These are phyloP conservation scores for Hirtodrosophila alboralis DNA, from an alignment of 2,888 invertebrate genomes.

Conservation along the genomic window DNA sequence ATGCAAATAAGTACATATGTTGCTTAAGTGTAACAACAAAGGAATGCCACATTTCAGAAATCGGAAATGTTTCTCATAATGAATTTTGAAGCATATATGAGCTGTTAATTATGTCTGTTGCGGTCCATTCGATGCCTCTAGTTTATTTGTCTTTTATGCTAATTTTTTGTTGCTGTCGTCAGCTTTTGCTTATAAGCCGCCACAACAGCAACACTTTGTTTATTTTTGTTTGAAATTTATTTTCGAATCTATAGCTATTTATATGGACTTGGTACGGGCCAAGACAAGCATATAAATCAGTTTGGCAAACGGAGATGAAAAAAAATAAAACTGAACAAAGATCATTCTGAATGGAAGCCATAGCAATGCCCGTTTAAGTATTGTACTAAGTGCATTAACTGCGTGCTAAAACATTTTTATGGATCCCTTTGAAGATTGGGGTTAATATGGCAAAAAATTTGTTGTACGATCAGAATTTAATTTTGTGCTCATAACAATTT, in stretches of 20 bases:
- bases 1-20: constrained; percentile 17
- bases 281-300: constrained; percentile 57
- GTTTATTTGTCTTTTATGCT: constrained; percentile 47
- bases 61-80: constrained; percentile 20
- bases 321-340: constrained; percentile 4
- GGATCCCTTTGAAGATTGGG: not conserved
- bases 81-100: constrained; percentile 17
- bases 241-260: constrained; percentile 22
- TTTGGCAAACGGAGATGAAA: constrained; percentile 3
- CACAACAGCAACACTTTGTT: constrained; percentile 43
- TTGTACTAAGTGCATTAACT: not conserved
- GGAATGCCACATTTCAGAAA: constrained; percentile 47
- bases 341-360: constrained; percentile 8
- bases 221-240: constrained; percentile 48
- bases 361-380: constrained; percentile 16
- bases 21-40: constrained; percentile 4
- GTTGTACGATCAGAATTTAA: constrained; percentile 12
- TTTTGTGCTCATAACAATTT: constrained; percentile 31
- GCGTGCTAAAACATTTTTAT: not conserved
- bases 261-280: constrained; percentile 14
- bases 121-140: constrained; percentile 18
- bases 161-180: constrained; percentile 64
- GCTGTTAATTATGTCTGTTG: constrained; percentile 10
- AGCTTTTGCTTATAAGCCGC: constrained; percentile 37
- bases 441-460: not conserved